phyloP scores from a whole-genome alignment of 2,797 vertebrate species.

The Parotocinclus haroldoi region DNA sequence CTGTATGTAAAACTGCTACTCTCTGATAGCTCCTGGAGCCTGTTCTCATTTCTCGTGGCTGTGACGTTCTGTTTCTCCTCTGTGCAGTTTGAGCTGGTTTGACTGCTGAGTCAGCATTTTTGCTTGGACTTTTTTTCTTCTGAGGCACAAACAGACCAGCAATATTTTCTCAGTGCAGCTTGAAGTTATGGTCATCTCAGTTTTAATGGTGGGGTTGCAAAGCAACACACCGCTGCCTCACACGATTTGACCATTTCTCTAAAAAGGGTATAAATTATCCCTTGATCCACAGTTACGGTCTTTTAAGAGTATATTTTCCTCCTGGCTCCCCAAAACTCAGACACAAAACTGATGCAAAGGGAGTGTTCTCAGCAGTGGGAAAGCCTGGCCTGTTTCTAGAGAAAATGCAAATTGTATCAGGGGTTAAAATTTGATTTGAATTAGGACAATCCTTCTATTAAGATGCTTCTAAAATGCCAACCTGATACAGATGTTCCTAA shows the following conservation, averaged over 20 bases:
- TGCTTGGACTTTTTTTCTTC: slow-evolving; percentile 15
- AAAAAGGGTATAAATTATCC: slow-evolving; percentile 11
- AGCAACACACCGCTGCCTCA: not conserved
- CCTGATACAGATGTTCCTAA: no score
- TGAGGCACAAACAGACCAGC: slow-evolving; percentile 22
- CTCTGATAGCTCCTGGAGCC: not conserved
- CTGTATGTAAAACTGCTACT: not conserved
- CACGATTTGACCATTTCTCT: slow-evolving; percentile 5
- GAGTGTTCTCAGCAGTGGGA: no score
- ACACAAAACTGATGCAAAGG: no score
- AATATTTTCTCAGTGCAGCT: slow-evolving; percentile 12
- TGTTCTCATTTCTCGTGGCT: not conserved
- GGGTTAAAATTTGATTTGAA: no score
- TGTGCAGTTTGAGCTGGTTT: slow-evolving; percentile 16
- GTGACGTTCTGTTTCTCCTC: slow-evolving; percentile 23
- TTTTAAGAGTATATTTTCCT: not conserved
- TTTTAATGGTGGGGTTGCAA: slow-evolving; percentile 20
- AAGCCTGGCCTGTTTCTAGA: no score
- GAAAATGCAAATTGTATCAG: no score
- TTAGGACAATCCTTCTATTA: no score
- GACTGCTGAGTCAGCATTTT: slow-evolving; percentile 33
- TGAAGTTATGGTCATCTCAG: slow-evolving; percentile 9
- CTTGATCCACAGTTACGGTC: not conserved
- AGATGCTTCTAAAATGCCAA: no score
- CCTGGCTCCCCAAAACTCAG: not conserved